phyloP scores from a whole-genome alignment of 1,140 invertebrate species.

The Scylla paramamosain region DNA sequence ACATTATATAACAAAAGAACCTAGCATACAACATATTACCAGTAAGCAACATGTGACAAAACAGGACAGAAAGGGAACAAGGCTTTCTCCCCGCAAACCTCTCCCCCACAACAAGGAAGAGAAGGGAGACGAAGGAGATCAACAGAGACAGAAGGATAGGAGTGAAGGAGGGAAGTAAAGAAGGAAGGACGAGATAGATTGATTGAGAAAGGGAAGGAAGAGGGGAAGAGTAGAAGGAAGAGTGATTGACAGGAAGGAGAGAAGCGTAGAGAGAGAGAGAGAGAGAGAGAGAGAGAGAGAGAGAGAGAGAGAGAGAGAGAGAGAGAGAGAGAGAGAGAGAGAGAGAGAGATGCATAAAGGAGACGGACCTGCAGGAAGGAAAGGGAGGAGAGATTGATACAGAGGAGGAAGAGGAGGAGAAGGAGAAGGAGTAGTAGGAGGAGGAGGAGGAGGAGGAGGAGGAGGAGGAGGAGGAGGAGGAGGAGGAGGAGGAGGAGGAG shows the following conservation, averaged over 20 bases:
- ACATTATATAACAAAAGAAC: no score
- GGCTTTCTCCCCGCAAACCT: no score
- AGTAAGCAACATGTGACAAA: no score
- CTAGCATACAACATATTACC: no score
- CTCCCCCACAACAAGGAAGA: background rate
- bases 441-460: no score
- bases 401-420: no score
- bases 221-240: background rate
- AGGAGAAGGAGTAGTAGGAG: no score
- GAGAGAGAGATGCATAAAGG: background rate
- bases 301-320: background rate
- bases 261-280: background rate
- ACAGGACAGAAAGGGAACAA: no score
- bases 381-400: no score
- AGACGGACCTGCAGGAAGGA: background rate
- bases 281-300: background rate
- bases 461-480: no score
- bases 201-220: background rate
- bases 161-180: background rate
- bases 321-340: background rate
- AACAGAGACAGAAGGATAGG: background rate
- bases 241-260: background rate
- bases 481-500: no score
- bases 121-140: background rate
- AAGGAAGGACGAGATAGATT: background rate